Percentiles rank a stretch among this genome's conserved stretches.
Evolutionary conservation across 2,888 invertebrate species (phyloP).

Genomic region (Lycocerus yunnanus): DNA sequence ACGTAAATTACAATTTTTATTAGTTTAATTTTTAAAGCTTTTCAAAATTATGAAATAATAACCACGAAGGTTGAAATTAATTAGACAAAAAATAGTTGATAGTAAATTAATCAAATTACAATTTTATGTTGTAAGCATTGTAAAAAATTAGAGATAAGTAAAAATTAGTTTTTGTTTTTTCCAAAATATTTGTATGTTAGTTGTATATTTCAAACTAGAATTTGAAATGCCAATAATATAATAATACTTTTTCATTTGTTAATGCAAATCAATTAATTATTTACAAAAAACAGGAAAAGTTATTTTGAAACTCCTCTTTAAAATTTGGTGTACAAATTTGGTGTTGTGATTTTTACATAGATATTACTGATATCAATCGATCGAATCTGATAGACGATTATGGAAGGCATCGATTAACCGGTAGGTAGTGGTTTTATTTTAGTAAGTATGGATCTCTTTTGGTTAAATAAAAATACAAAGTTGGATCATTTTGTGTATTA

Average conservation of each 20-base stretch:
- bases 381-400: constrained; percentile 46
- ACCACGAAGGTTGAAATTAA: neutral
- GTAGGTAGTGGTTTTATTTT: constrained; percentile 38
- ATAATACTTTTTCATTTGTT: neutral
- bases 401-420: constrained; percentile 50
- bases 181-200: neutral
- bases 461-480: neutral
- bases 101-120: neutral
- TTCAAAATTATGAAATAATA: neutral
- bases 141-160: neutral
- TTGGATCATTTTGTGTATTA: neutral
- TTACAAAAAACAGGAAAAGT: neutral
- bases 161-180: neutral
- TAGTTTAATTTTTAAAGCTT: neutral
- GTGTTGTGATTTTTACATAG: neutral
- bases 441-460: constrained; percentile 1
- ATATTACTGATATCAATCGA: neutral
- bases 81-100: neutral
- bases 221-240: neutral
- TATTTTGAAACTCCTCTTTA: neutral
- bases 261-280: neutral
- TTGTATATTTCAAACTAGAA: neutral
- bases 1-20: neutral
- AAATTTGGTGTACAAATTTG: neutral
- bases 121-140: neutral